Percentiles rank a stretch among this genome's conserved stretches.
phyloP scores from a whole-genome alignment of 2,113 vertebrate species.

The Rhabdomys dilectus region DNA sequence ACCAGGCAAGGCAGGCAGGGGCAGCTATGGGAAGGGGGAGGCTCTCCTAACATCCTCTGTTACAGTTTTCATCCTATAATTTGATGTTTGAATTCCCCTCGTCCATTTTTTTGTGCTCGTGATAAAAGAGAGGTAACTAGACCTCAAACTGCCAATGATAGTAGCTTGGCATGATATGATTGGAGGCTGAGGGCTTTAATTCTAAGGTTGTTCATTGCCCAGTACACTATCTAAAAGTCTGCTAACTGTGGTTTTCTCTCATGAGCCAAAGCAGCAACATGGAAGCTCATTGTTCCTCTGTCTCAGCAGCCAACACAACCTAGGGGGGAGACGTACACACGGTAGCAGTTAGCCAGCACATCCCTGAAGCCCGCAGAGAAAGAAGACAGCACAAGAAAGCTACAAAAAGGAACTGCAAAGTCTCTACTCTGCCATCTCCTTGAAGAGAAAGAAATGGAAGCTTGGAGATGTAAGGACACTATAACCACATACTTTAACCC shows the following conservation, averaged over 20 bases:
- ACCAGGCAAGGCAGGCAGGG: not conserved
- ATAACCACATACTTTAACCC: not conserved
- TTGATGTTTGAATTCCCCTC: not conserved
- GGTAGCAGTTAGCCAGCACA: rapidly evolving
- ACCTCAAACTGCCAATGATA: not conserved
- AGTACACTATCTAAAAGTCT: not conserved
- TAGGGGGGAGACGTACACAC: not conserved
- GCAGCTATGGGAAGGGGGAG: not conserved
- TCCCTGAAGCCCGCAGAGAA: not conserved
- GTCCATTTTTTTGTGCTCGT: not conserved
- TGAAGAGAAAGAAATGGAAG: not conserved
- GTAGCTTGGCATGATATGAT: not conserved
- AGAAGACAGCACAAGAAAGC: not conserved
- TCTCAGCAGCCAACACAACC: not conserved
- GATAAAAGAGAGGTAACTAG: not conserved
- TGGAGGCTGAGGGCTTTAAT: not conserved
- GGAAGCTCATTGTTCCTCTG: not conserved
- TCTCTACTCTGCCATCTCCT: not conserved
- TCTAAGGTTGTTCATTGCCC: not conserved
- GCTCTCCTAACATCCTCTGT: not conserved
- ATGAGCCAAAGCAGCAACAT: not conserved
- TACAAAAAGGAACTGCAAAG: not conserved
- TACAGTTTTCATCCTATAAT: not conserved
- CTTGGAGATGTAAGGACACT: not conserved
- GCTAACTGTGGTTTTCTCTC: not conserved